Evolutionary conservation across 1,140 invertebrate genomes (phyloP), one percentile per base, ranked within the genome.

Genomic region (Achroia grisella): DNA sequence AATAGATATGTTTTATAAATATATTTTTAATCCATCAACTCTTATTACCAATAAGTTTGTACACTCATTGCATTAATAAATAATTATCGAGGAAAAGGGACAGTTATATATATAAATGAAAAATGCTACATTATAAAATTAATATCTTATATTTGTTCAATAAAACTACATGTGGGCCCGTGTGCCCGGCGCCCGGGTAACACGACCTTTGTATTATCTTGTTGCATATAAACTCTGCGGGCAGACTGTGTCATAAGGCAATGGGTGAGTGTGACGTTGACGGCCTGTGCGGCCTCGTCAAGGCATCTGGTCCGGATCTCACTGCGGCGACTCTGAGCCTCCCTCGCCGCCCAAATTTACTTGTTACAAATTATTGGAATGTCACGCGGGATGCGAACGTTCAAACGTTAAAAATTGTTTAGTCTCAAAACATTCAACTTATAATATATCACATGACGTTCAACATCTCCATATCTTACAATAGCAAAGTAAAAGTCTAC

Each of bases 141-240:
- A 84, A 84, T 84, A 84, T 84, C 70, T 84, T 84, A 82, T 84
- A 84, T 84, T 84, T 84, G 80, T 84, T 84, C 80, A 82, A 72
- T 84, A 84, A 80, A 84, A 84, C 76, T 84, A 84, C 80, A 84
- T 79, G 78, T 84, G 80, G 80, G 80, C 76, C 80, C 74, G 75
- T 80, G 74, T 76, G 65, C 78, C 80, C 76, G 78, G 78, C 62
- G 76, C 77, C 80, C 77, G 78, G 80, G 78, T 82, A 84, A 82
- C 78, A 82, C 76, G 78, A 68, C 77, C 78, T 85, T 84, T 84
- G 80, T 84, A 84, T 84, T 79, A 77, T 81, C 62, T 80, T 80
- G 80, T 84, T 83, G 79, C 77, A 79, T 80, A 82, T 84, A 84
- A 80, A 82, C 74, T 84, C 80, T 82, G 75, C 75, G 75, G 73